Evolutionary conservation across 2,113 vertebrate genomes (phyloP), one percentile per base, ranked within the genome.

Genomic region (Hemiprocne comata): DNA sequence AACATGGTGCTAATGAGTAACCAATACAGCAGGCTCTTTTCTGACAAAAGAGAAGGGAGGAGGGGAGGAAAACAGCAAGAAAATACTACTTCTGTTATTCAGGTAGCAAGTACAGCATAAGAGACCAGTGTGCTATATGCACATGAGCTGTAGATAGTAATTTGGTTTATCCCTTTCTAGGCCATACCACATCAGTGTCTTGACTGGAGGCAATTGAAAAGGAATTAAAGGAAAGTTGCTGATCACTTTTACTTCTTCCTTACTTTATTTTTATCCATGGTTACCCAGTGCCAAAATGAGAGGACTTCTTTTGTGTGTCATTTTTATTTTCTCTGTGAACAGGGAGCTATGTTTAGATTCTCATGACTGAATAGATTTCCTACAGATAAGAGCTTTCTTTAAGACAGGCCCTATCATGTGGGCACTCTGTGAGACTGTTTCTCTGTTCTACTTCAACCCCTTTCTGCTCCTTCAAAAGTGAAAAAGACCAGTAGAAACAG

Each of bases 281-380:
- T 77, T 82, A 76, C 34, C 48, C 90, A 84, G 61, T 33, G 57
- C 73, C 61, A 89, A 72, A 94, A 90, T 81, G 57, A 93, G 65
- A 96, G 61, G 57, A 60, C 67, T 90, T 82, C 67, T 78, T 85
- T 53, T 94, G 64, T 92, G 26, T 88, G 60, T 75, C 21, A 57
- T 88, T 86, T 91, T 84, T 95, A 73, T 91, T 94, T 93, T 73
- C 38, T 90, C 21, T 90, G 72, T 57, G 60, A 91, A 69, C 64
- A 60, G 71, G 54, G 57, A 94, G 48, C 87, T 83, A 51, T 83
- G 71, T 94, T 95, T 96, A 90, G 90, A 65, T 92, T 90, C 83
- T 95, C 34, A 10, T 78, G 75, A 91, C 79, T 74, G 65, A 90
- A 94, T 92, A 80, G 24, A 81, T 53, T 93, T 90, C 72, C 72